Evolutionary conservation across 2,113 vertebrate species (phyloP).

Genomic region (Amblyopsis rosae): DNA sequence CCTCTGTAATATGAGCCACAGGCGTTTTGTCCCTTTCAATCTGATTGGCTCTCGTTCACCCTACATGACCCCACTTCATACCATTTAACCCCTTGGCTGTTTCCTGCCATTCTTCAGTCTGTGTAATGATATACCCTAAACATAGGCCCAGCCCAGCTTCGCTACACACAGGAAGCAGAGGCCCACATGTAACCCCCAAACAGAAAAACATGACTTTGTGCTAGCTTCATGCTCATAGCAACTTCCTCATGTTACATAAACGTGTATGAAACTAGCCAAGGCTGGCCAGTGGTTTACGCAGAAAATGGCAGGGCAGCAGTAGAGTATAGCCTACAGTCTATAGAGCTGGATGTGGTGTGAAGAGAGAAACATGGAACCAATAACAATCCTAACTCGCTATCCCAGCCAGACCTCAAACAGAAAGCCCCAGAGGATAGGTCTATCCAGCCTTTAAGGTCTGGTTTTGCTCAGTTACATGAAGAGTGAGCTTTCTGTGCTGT

Average conservation of each 20-base stretch:
- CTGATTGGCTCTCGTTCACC: constrained; percentile 32
- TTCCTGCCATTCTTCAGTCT: constrained; percentile 60
- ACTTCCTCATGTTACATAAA: constrained; percentile 27
- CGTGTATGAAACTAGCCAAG: constrained; percentile 33
- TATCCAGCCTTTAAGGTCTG: not conserved
- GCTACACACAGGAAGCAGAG: not conserved
- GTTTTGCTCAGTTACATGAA: not conserved
- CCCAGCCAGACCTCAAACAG: constrained; percentile 4
- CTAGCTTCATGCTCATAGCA: not conserved
- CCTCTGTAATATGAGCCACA: constrained; percentile 14
- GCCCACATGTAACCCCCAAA: constrained; percentile 15
- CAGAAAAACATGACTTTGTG: constrained; percentile 25
- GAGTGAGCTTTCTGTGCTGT: not conserved
- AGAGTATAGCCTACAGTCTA: not conserved
- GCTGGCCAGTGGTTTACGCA: constrained; percentile 17
- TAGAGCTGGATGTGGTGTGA: constrained; percentile 12
- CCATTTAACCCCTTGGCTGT: constrained; percentile 39
- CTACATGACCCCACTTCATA: constrained; percentile 20
- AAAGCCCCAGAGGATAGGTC: constrained; percentile 4
- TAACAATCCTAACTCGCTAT: not conserved
- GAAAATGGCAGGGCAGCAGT: not conserved
- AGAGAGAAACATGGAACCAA: constrained; percentile 31
- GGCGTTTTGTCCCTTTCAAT: not conserved
- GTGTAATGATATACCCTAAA: constrained; percentile 17
- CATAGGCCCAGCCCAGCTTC: constrained; percentile 1